Evolutionary conservation across 1,140 invertebrate genomes (phyloP), one percentile per base, ranked within the genome.

Genomic region (Parapsyche elsis): DNA sequence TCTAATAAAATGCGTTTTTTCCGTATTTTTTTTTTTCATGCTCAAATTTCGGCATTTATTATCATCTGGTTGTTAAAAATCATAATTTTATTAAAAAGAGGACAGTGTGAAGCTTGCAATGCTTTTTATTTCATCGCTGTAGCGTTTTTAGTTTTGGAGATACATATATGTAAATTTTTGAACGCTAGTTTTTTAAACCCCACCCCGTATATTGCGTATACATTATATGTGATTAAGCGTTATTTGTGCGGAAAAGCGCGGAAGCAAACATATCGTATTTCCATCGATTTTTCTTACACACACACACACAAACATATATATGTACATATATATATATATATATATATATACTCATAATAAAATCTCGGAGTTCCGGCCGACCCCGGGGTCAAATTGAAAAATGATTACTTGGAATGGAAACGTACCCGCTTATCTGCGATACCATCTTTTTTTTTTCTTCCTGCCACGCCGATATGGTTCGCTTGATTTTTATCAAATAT

Each of bases 401-500:
- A 67, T 67, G 64, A 67, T 67, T 67, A 26, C 64, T 10, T 23
- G 10, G 64, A 67, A 67, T 67, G 64, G 64, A 67, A 67, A 67
- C 64, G 64, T 24, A 67, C 64, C 64, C 64, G 64, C 64, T 67
- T 67, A 67, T 67, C 64, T 67, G 64, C 64, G 64, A 67, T 67
- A 26, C 64, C 21, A 67, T 67, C 64, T 67, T 67, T n/a, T 38
- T 38, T 38, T 38, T 7, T 38, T 26, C 64, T 26, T 67, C 23
- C 64, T 26, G 23, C 24, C 64, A 23, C 24, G 23, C 24, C 64
- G 64, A 67, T 67, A 67, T 30, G 64, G 23, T 67, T 30, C 24
- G 64, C 64, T 67, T 67, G 64, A 67, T 67, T 67, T 38, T 67
- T 67, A 67, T 67, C 64, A 67, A 67, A 67, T 67, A 67, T 67